Evolutionary conservation across 2,113 vertebrate genomes (phyloP), one percentile per base, ranked within the genome.

Genomic region (Donacobius atricapilla): DNA sequence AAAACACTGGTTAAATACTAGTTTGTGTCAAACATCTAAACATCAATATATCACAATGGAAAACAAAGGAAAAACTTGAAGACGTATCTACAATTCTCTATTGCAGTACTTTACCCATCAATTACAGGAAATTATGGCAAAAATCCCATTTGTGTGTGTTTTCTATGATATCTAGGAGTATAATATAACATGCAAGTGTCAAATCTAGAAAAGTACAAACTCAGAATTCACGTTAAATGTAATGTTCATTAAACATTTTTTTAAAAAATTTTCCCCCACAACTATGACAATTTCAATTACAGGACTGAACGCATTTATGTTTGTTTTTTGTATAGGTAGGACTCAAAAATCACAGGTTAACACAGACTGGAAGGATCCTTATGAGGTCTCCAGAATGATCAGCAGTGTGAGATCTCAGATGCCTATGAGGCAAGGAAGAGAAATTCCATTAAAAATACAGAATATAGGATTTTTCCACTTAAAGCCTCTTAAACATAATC

Each of bases 11-110:
- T 93, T 93, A 94, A 80, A 89, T 72, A 76, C 65, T 9, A 45
- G 24, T 39, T 91, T 91, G 27, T n/a, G 85, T 87, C 71, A 56
- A 78, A 85, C 93, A 18, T 25, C 27, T 79, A 65, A 93, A 86
- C 13, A 80, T 48, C 30, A 89, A 66, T 54, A 66, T 66, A 83
- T 64, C 30, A 93, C 42, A 89, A 78, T 18, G 31, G 64, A 70
- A 45, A 96, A 76, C 9, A 39, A 18, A 94, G 53, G 57, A 89
- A 82, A 33, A n/a, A 1, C 65, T 83, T 63, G 53, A 88, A 87
- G 82, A 81, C 28, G 22, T 23, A 14, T 19, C 35, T 61, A 35
- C 21, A 76, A 57, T 57, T 23, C 56, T 57, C 4, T 24, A 35
- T 23, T n/a, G 9, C 56, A 57, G 45, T 84, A 37, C 24, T 76